Conservation (phyloP, 1,140 invertebrate species). For the Caenorhabditis elegans region DNA sequence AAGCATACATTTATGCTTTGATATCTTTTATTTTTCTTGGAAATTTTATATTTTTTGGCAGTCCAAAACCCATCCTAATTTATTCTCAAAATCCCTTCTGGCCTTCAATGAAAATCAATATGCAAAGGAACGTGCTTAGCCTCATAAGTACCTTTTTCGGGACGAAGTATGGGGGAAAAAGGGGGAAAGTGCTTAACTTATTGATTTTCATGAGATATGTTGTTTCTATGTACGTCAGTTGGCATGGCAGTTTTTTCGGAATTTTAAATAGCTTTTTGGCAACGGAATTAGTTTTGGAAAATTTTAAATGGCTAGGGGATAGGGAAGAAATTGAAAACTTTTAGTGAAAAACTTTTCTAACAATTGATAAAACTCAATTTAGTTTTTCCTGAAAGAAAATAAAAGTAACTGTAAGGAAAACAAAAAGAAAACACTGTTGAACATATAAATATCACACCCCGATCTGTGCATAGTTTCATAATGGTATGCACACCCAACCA, state of each 20-base stretch:
- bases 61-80: too few relatives aligned
- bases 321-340: too few relatives aligned
- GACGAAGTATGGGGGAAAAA: neutral
- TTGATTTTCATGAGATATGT: neutral
- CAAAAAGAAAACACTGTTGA: neutral
- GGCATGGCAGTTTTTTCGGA: neutral
- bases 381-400: neutral
- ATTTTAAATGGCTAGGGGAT: too few relatives aligned
- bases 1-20: too few relatives aligned
- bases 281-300: too few relatives aligned
- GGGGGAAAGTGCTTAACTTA: neutral
- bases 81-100: neutral
- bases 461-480: slow-evolving; percentile 27
- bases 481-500: slow-evolving; percentile 28
- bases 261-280: too few relatives aligned
- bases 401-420: neutral
- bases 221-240: neutral
- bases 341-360: too few relatives aligned
- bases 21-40: too few relatives aligned
- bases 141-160: slow-evolving; percentile 25
- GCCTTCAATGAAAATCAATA: neutral
- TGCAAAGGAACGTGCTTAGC: neutral
- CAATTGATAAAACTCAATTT: too few relatives aligned
- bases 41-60: too few relatives aligned
- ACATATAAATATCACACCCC: neutral